These are phyloP conservation scores for Hyles vespertilio DNA, from an alignment of 1,140 invertebrate species.

Conservation along the genomic window DNA sequence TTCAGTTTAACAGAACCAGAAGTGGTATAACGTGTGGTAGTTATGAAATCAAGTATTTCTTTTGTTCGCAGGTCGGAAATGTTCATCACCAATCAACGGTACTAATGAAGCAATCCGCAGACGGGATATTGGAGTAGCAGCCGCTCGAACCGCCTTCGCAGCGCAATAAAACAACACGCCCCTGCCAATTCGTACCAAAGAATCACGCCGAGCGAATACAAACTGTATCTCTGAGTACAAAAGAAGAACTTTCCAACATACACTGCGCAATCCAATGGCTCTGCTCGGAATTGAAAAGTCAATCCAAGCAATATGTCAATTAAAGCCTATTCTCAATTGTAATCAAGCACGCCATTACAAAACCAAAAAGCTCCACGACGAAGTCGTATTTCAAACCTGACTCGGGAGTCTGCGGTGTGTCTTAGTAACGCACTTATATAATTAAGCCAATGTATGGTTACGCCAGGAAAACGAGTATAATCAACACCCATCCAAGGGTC, in stretches of 20 bases:
- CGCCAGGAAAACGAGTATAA: conserved; percentile 46
- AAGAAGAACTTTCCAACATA: conserved; percentile 32
- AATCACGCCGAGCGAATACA: conserved; percentile 33
- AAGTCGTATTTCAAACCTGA: conserved; percentile 62
- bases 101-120: conserved; percentile 71
- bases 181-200: conserved; percentile 30
- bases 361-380: conserved; percentile 51
- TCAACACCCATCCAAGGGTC: conserved; percentile 56
- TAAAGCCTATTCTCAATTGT: conserved; percentile 50
- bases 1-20: neutral
- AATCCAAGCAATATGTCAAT: conserved; percentile 65
- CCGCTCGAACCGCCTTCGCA: conserved; percentile 49
- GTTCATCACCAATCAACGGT: conserved; percentile 52
- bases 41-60: conserved; percentile 27
- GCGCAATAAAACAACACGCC: conserved; percentile 58
- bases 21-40: neutral
- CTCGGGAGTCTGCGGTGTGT: conserved; percentile 15
- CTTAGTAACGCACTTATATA: conserved; percentile 9
- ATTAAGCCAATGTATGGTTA: conserved; percentile 67
- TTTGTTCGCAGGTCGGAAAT: conserved; percentile 63
- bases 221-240: conserved; percentile 35
- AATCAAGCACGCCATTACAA: conserved; percentile 52
- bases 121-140: conserved; percentile 65
- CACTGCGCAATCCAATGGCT: conserved; percentile 59
- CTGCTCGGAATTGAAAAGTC: conserved; percentile 49